Evolutionary conservation across 2,113 vertebrate genomes (phyloP).

Genomic region (Rhadina sibilatrix): DNA sequence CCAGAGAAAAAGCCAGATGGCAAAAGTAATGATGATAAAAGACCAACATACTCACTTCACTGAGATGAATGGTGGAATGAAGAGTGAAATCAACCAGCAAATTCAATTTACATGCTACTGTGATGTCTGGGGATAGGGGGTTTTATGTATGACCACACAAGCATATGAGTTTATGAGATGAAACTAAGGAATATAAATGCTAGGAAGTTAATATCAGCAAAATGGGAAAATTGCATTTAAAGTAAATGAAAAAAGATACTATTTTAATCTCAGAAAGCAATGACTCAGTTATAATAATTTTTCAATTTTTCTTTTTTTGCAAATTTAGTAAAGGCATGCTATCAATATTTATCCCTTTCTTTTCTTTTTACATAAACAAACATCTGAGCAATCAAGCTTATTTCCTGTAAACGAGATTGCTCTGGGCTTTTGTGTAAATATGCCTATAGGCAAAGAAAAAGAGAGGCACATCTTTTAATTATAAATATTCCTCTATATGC

Average conservation of each 20-base stretch:
- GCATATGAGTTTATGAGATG: neutral
- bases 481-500: neutral
- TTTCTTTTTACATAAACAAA: neutral
- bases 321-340: neutral
- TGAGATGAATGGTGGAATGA: neutral
- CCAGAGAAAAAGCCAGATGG: neutral
- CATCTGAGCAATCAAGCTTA: neutral
- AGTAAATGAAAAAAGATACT: neutral
- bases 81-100: slow-evolving; percentile 12
- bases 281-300: neutral
- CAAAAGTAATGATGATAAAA: neutral
- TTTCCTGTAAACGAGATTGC: neutral
- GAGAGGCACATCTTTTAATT: neutral
- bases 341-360: neutral
- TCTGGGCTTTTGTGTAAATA: neutral
- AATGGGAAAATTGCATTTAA: neutral
- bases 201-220: neutral
- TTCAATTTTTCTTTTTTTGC: neutral
- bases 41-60: neutral
- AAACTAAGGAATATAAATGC: slow-evolving; percentile 3
- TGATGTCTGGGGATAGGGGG: neutral
- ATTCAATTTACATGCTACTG: slow-evolving; percentile 14
- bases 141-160: neutral
- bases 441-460: neutral
- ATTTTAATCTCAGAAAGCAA: neutral